phyloP scores from a whole-genome alignment of 1,140 invertebrate genomes.

The Cydia strobilella region DNA sequence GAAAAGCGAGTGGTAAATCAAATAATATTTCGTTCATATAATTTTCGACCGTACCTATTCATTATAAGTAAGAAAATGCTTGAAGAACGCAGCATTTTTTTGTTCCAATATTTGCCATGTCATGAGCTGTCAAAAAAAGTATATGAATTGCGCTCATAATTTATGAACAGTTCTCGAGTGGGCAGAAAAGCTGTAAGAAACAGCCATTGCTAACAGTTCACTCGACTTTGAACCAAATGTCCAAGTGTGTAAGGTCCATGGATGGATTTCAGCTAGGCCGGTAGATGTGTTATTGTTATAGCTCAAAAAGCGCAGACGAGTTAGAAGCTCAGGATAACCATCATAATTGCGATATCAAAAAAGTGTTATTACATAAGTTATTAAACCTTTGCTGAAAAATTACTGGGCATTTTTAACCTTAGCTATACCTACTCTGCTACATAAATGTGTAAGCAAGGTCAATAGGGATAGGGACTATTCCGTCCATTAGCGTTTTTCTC shows the following conservation, averaged over 20 bases:
- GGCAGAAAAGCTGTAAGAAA: background rate
- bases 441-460: too few relatives aligned
- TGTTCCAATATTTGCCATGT: background rate
- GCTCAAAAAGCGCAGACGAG: background rate
- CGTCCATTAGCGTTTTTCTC: too few relatives aligned
- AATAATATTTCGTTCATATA: too few relatives aligned
- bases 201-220: background rate
- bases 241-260: background rate
- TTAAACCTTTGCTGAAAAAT: too few relatives aligned
- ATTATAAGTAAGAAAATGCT: too few relatives aligned
- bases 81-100: too few relatives aligned
- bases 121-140: slow-evolving; percentile 1
- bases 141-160: background rate
- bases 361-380: too few relatives aligned
- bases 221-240: background rate
- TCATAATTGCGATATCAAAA: background rate
- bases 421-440: too few relatives aligned
- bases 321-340: background rate
- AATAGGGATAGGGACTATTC: too few relatives aligned
- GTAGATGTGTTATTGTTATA: background rate
- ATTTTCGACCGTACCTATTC: too few relatives aligned
- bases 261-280: background rate
- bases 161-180: background rate
- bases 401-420: too few relatives aligned
- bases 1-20: too few relatives aligned